Evolutionary conservation across 2,888 invertebrate species (phyloP).

Genomic region (Capitulum mitella): DNA sequence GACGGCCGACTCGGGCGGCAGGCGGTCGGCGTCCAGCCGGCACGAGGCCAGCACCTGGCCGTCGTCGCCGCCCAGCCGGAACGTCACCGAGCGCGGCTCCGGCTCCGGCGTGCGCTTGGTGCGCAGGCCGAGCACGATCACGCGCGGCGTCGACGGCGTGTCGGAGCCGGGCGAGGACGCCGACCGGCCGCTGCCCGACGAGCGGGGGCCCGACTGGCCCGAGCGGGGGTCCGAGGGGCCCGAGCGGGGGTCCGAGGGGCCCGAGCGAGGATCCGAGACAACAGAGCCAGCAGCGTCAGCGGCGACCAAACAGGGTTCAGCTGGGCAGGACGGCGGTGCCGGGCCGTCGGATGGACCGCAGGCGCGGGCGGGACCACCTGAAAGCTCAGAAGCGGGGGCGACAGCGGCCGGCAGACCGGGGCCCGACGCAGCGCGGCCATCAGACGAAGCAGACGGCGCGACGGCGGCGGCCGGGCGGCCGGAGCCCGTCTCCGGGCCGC

Average conservation of each 20-base stretch:
- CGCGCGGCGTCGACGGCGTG: background rate
- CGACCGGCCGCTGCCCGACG: background rate
- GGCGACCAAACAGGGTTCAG: no score
- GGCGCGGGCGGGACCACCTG: no score
- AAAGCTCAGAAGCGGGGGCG: no score
- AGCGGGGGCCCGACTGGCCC: background rate
- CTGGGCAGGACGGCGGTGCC: no score
- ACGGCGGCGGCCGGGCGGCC: background rate
- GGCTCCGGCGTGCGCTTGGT: slow-evolving; percentile 26
- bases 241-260: background rate
- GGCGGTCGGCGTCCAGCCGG: background rate
- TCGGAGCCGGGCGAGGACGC: background rate
- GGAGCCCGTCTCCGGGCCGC: background rate
- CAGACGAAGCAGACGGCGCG: no score
- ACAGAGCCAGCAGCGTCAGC: background rate
- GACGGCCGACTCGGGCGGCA: slow-evolving; percentile 11
- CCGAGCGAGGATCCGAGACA: background rate
- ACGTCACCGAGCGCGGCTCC: slow-evolving; percentile 9
- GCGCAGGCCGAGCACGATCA: slow-evolving; percentile 29
- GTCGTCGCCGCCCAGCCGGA: slow-evolving; percentile 12
- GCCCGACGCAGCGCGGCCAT: no score
- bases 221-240: background rate
- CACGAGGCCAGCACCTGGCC: slow-evolving; percentile 1
- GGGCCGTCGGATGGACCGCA: no score
- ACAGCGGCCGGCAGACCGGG: no score